These are phyloP conservation scores for Microhierax caerulescens DNA, from an alignment of 2,797 vertebrate species.

Conservation along the genomic window DNA sequence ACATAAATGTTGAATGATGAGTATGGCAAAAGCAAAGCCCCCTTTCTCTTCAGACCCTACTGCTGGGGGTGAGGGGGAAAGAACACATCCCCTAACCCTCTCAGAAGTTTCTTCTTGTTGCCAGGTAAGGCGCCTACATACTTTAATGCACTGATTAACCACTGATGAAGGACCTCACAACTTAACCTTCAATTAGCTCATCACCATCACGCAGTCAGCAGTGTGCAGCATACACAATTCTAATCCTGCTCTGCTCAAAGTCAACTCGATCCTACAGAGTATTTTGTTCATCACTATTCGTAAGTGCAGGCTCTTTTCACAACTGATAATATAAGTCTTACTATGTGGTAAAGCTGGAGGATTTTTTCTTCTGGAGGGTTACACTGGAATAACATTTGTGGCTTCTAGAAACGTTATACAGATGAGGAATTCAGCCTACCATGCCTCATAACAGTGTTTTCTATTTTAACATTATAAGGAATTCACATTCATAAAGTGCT, in stretches of 20 bases:
- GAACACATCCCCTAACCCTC: neutral
- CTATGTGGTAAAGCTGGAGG: neutral
- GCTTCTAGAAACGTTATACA: neutral
- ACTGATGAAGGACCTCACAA: neutral
- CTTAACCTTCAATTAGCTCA: neutral
- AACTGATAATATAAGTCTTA: neutral
- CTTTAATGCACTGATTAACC: neutral
- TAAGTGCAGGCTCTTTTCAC: neutral
- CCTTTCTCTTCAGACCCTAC: neutral
- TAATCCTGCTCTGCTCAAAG: neutral
- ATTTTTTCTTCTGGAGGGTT: neutral
- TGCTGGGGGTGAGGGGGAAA: neutral
- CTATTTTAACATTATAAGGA: neutral
- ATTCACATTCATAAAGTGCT: neutral
- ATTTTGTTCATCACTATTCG: neutral
- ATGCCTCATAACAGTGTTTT: neutral
- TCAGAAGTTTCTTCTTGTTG: neutral
- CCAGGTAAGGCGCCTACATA: neutral
- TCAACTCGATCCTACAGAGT: neutral
- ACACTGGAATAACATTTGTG: neutral
- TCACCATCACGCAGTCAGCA: neutral
- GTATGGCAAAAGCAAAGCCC: neutral
- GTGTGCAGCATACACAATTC: neutral
- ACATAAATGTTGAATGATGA: neutral
- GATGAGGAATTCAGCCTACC: neutral